A percentile compares a stretch with the other conserved stretches of the same genome.
Conservation (phyloP, 35 echinoderm and acorn worm genomes). For the Anneissia japonica region DNA sequence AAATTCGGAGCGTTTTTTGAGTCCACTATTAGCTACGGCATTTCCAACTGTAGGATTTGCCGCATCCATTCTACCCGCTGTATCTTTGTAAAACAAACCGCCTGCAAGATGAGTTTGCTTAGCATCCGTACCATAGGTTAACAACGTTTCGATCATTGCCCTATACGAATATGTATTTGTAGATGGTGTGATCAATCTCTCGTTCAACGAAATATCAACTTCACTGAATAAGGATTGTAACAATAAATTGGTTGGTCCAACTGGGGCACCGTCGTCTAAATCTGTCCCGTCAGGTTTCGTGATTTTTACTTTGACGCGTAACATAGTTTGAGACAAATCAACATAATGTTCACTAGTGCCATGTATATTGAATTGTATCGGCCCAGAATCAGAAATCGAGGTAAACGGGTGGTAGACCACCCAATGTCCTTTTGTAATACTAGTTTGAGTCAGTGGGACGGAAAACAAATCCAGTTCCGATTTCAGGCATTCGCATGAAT, state of each 20-base stretch:
- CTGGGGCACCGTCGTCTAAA: background rate
- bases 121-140: slow-evolving; percentile 35
- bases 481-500: slow-evolving; percentile 61
- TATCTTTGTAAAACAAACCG: slow-evolving; percentile 60
- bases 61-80: slow-evolving; percentile 29
- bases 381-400: slow-evolving; percentile 18
- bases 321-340: slow-evolving; percentile 38
- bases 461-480: slow-evolving; percentile 53
- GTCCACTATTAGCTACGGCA: slow-evolving; percentile 13
- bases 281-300: slow-evolving; percentile 24
- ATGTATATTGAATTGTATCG: slow-evolving; percentile 45
- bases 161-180: slow-evolving; percentile 44
- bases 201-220: slow-evolving; percentile 50
- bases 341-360: slow-evolving; percentile 46
- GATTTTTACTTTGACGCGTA: slow-evolving; percentile 49
- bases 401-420: slow-evolving; percentile 34
- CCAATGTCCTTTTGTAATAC: slow-evolving; percentile 48
- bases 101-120: slow-evolving; percentile 31
- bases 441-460: slow-evolving; percentile 37
- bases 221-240: slow-evolving; percentile 49
- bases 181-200: background rate
- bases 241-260: slow-evolving; percentile 53
- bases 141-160: slow-evolving; percentile 52
- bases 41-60: slow-evolving; percentile 14
- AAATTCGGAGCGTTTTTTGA: slow-evolving; percentile 27